Conservation (phyloP, 2,797 vertebrate genomes). For the Melanotaenia nigrans region DNA sequence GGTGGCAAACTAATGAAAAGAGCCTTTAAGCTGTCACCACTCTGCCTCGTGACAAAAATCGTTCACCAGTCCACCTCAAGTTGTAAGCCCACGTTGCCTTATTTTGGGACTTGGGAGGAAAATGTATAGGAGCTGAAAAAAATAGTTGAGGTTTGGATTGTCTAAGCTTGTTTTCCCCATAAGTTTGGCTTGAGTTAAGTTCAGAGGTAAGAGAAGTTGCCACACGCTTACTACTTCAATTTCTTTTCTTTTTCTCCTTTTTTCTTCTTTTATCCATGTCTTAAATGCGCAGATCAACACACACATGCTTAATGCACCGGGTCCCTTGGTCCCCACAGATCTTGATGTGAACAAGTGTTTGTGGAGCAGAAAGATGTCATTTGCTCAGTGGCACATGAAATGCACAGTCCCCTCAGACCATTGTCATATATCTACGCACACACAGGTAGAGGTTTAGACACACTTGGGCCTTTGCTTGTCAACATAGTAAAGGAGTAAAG, state of each 20-base stretch:
- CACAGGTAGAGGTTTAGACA: conserved; percentile 46
- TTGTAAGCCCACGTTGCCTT: conserved; percentile 29
- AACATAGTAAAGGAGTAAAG: conserved; percentile 60
- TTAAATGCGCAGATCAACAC: conserved; percentile 7
- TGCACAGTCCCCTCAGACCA: conserved; percentile 55
- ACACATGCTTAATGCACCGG: conserved; percentile 25
- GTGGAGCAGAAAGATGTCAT: conserved; percentile 76
- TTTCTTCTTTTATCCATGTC: background rate
- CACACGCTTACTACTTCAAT: conserved; percentile 18
- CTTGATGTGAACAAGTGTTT: conserved; percentile 64
- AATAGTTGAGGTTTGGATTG: conserved; percentile 28
- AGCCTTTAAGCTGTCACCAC: conserved; percentile 71
- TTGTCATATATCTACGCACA: conserved; percentile 41
- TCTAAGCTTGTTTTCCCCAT: conserved; percentile 1
- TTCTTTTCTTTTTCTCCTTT: background rate
- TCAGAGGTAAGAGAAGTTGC: conserved; percentile 32
- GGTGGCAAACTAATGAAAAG: conserved; percentile 69
- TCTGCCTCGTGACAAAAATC: conserved; percentile 68
- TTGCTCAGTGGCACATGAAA: conserved; percentile 70
- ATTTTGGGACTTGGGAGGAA: conserved; percentile 34
- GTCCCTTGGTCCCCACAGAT: conserved; percentile 56
- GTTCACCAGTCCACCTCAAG: conserved; percentile 58
- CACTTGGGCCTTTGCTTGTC: conserved; percentile 64
- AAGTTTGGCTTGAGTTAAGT: conserved; percentile 22
- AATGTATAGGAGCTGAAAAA: conserved; percentile 18